Evolutionary conservation across 2,113 vertebrate species (phyloP).

Genomic region (Macrotus californicus): DNA sequence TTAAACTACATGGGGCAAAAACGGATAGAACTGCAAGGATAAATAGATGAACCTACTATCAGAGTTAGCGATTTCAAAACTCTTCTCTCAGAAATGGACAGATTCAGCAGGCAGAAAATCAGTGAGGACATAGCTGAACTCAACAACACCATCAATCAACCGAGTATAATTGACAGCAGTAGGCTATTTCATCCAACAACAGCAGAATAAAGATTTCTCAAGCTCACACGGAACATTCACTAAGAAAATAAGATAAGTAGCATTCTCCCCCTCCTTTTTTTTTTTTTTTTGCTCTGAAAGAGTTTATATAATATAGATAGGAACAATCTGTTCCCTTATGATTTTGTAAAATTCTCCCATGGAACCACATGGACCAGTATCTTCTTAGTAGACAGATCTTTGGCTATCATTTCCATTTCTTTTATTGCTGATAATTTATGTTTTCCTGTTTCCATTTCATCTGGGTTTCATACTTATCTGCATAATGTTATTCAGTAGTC

Average conservation of each 20-base stretch:
- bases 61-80: background rate
- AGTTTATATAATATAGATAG: background rate
- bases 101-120: background rate
- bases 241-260: background rate
- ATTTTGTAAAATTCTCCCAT: background rate
- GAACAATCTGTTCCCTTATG: background rate
- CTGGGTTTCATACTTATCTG: background rate
- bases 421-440: background rate
- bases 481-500: background rate
- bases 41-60: background rate
- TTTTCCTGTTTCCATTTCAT: slow-evolving; percentile 7
- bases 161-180: background rate
- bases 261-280: background rate
- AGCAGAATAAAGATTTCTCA: background rate
- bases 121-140: background rate
- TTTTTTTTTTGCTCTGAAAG: background rate
- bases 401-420: background rate
- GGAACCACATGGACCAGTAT: background rate
- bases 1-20: background rate
- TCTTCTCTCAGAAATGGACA: background rate
- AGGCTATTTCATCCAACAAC: background rate
- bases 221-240: background rate
- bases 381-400: background rate
- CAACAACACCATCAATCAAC: background rate
- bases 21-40: background rate